Evolutionary conservation across 2,113 vertebrate species (phyloP).

Genomic region (Columba livia): DNA sequence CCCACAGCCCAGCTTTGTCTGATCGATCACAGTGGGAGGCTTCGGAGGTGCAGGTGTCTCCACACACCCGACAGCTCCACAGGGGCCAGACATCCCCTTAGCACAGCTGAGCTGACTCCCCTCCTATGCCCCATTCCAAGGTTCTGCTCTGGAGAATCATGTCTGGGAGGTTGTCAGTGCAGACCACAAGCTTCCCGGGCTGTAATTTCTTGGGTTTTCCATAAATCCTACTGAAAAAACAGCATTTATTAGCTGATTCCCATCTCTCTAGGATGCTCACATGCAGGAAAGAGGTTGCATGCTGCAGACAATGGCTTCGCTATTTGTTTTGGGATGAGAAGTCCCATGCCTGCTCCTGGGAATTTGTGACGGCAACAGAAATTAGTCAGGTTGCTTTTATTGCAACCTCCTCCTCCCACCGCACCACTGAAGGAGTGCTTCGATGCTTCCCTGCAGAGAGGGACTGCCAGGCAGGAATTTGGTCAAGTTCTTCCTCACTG

Average conservation of each 20-base stretch:
- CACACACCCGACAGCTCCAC: fast-evolving
- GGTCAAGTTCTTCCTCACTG: neutral
- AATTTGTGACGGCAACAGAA: neutral
- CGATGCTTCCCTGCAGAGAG: neutral
- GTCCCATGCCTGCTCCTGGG: neutral
- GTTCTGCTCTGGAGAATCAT: neutral
- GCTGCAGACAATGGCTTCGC: neutral
- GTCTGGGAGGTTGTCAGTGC: neutral
- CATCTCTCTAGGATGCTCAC: neutral
- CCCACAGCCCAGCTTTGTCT: neutral
- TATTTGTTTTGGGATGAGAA: neutral
- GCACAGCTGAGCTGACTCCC: neutral
- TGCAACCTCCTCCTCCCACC: neutral
- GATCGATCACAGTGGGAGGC: neutral
- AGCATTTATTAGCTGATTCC: neutral
- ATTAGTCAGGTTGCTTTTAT: neutral
- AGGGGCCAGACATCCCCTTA: neutral
- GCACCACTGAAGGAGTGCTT: neutral
- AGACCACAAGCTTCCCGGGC: neutral
- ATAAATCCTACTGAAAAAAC: neutral
- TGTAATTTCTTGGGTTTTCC: neutral
- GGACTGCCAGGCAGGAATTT: neutral
- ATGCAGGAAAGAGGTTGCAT: neutral
- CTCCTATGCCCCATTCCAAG: fast-evolving
- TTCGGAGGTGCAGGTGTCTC: neutral